A percentile compares a stretch with the other conserved stretches of the same genome.
Conservation (phyloP, 2,888 invertebrate species). For the Eutolmus rufibarbis region DNA sequence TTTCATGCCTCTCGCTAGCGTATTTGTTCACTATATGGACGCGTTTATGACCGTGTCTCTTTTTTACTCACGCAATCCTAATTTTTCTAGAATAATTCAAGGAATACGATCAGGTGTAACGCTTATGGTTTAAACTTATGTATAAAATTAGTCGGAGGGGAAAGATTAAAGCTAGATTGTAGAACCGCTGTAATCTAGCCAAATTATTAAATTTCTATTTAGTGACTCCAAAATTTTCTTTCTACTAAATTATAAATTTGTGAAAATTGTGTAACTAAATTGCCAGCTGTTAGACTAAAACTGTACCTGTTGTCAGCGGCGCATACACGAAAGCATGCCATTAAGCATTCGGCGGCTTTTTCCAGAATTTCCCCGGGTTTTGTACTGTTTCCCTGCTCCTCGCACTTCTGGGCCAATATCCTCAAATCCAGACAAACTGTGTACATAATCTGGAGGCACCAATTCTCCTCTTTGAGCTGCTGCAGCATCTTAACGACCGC, state of each 20-base stretch:
- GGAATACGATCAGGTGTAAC: no score
- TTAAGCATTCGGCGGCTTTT: slow-evolving; percentile 91
- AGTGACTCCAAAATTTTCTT: not conserved
- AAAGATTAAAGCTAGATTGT: no score
- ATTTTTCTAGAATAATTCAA: no score
- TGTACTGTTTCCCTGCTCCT: slow-evolving; percentile 65
- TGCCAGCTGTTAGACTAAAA: not conserved
- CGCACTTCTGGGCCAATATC: slow-evolving; percentile 81
- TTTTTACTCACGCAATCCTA: no score
- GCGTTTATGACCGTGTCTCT: no score
- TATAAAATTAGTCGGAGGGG: no score
- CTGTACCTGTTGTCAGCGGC: slow-evolving; percentile 84
- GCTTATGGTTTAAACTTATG: no score
- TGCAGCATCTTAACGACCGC: slow-evolving; percentile 84
- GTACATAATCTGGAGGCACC: slow-evolving; percentile 95
- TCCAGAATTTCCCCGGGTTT: slow-evolving; percentile 72
- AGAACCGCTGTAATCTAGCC: not conserved
- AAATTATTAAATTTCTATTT: not conserved
- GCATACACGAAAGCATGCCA: slow-evolving; percentile 93
- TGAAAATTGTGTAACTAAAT: not conserved
- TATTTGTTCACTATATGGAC: no score
- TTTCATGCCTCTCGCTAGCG: no score
- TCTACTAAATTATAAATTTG: not conserved
- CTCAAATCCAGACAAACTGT: slow-evolving; percentile 88
- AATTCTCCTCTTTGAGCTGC: slow-evolving; percentile 91